A percentile compares a stretch with the other conserved stretches of the same genome.
Conservation (phyloP, 1,140 invertebrate species). For the Berghia stephanieae region DNA sequence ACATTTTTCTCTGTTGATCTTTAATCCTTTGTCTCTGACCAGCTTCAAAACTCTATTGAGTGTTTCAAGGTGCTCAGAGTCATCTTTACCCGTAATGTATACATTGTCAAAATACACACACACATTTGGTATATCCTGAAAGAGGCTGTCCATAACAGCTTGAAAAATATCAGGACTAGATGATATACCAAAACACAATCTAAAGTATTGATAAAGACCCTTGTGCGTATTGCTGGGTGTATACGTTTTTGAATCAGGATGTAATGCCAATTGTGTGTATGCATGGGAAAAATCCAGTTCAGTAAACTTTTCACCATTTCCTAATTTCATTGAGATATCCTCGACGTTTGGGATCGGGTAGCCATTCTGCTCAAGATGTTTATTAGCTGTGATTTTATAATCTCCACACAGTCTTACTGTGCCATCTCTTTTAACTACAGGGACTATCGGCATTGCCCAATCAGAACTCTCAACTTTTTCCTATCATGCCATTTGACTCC, state of each 20-base stretch:
- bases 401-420: conserved; percentile 54
- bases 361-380: conserved; percentile 34
- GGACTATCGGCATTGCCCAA: conserved; percentile 54
- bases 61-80: too few species aligned
- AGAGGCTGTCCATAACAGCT: too few species aligned
- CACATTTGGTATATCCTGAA: neutral
- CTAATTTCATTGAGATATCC: conserved; percentile 41
- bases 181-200: too few species aligned
- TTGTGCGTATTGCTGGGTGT: conserved; percentile 37
- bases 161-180: too few species aligned
- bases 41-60: conserved; percentile 30
- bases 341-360: conserved; percentile 51
- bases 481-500: conserved; percentile 35
- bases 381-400: conserved; percentile 52
- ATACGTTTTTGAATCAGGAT: conserved; percentile 40
- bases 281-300: too few species aligned
- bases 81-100: too few species aligned
- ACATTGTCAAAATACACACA: conserved; percentile 28
- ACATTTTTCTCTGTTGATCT: conserved; percentile 13
- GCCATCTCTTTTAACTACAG: conserved; percentile 39
- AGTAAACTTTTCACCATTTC: too few species aligned
- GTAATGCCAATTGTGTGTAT: conserved; percentile 49
- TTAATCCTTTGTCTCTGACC: neutral
- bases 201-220: too few species aligned
- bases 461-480: conserved; percentile 30